These are phyloP conservation scores for Montipora efflorescens DNA, from an alignment of 64 coral and sea anemone genomes.

Conservation along the genomic window DNA sequence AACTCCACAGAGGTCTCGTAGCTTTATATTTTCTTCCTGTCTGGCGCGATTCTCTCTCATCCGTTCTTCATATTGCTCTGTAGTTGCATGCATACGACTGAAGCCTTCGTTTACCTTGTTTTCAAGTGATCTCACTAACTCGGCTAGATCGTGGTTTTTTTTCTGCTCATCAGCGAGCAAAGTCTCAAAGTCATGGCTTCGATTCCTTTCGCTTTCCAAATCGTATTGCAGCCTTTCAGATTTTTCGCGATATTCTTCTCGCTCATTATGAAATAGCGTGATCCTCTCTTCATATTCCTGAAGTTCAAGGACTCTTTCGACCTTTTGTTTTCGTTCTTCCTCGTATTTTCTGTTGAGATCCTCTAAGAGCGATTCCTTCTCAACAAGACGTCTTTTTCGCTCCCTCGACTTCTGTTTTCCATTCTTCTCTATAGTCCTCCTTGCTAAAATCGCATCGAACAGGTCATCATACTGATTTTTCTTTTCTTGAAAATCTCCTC, in stretches of 20 bases:
- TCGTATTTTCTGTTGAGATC: not conserved
- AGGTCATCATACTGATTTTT: conserved; percentile 1
- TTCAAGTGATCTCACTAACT: conserved; percentile 33
- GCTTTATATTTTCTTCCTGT: conserved; percentile 30
- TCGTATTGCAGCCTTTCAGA: conserved; percentile 21
- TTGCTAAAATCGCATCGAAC: conserved; percentile 6
- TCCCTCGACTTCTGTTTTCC: conserved; percentile 38
- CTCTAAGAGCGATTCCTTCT: conserved; percentile 10
- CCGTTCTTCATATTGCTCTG: conserved; percentile 28
- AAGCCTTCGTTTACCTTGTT: not conserved
- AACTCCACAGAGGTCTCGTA: conserved; percentile 12
- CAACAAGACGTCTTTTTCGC: conserved; percentile 14
- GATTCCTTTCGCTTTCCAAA: conserved; percentile 27
- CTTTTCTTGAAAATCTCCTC: not conserved
- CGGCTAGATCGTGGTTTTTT: conserved; percentile 6
- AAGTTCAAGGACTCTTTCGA: conserved; percentile 21
- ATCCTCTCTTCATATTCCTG: conserved; percentile 2
- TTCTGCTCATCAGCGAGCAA: conserved; percentile 23
- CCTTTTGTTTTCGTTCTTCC: conserved; percentile 41
- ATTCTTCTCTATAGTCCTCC: conserved; percentile 5
- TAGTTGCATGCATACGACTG: conserved; percentile 16
- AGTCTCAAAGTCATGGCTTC: conserved; percentile 4
- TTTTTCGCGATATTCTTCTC: not conserved
- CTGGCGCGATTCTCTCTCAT: conserved; percentile 27
- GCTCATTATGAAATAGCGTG: not conserved